Evolutionary conservation across 2,113 vertebrate genomes (phyloP), one percentile per base, ranked within the genome.

Genomic region (Macaca fascicularis): DNA sequence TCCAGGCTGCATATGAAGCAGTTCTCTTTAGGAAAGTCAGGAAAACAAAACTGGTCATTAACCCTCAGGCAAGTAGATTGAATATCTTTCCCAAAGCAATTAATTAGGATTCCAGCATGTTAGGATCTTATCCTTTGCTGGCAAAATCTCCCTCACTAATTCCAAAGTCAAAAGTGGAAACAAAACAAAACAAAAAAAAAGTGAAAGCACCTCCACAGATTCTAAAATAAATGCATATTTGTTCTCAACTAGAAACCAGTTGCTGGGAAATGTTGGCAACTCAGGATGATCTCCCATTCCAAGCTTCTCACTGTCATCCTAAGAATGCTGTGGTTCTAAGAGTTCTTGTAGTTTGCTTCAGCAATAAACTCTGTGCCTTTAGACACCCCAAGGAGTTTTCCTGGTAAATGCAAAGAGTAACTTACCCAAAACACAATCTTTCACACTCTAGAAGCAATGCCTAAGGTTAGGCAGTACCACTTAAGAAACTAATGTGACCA

Each of bases 141-240:
- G 5, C 3, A 89, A 96, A 84, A 83, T 2, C 35, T 90, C 72
- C 79, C 43, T 92, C 23, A 32, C 8, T n/a, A 89, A 72, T 55
- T 88, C 57, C 55, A 93, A 89, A 81, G 25, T 76, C 89, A 96
- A 76, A 96, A 86, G 40, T 74, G 67, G 96, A 89, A 81, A 78
- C 2, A 23, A 48, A 30, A 48, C n/a, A 70, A 32, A 6, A n/a
- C 40, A 48, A 23, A 69, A 92, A 92, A 59, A 92, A 59, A 40
- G 19, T 69, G 45, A 82, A 83, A 61, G 1, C 6, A 27, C 30
- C 30, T 57, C 52, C n/a, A 69, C 45, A 22, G 80, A 52, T 59
- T 86, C 30, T 93, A 85, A 84, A 95, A 85, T 93, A 88, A 78
- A 74, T 55, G 25, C 12, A 61, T 40, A 25, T 13, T 59, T 94